Evolutionary conservation across 1,140 invertebrate genomes (phyloP), one percentile per base, ranked within the genome.

Genomic region (Stegodyphus dumicola): DNA sequence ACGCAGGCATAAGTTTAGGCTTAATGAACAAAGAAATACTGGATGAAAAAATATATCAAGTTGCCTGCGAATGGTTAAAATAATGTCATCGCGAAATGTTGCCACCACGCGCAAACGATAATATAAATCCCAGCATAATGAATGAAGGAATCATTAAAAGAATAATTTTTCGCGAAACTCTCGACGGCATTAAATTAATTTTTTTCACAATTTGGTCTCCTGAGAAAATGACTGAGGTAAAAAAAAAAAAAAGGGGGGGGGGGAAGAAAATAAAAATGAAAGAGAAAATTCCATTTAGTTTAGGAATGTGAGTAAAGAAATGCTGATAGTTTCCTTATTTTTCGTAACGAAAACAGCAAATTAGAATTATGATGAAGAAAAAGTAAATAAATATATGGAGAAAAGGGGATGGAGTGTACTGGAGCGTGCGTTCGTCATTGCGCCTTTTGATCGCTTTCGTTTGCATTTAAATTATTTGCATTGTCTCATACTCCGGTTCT

Each of bases 391-490:
- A 33, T 33, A 33, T 33, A 33, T 33, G 33, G 56, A 2, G 51
- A 69, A 54, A 53, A 67, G 15, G 9, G 49, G 11, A 49, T 49
- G 60, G 70, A 56, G 60, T 33, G 9, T 11, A n/a, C 9, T 65
- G 66, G 67, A n/a, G 70, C 49, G 71, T 64, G 69, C 66, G 9
- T 53, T 33, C 79, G 70, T 75, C 79, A 83, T 49, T 9, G 56
- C 56, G 70, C 74, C 71, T 83, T 83, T 83, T 66, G 70, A 65
- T 74, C 52, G 74, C 70, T 83, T 74, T 83, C 79, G 79, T 83
- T 83, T 83, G 79, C 79, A 75, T 83, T 83, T 83, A 83, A 83
- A 83, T 83, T 83, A 83, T 83, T 64, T 83, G 65, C 79, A 64
- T 83, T 33, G 33, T 33, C 33, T 33, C 33, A 33, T 33, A 33